Evolutionary conservation across 2,888 invertebrate species (phyloP).

Genomic region (Melanchra persicariae): DNA sequence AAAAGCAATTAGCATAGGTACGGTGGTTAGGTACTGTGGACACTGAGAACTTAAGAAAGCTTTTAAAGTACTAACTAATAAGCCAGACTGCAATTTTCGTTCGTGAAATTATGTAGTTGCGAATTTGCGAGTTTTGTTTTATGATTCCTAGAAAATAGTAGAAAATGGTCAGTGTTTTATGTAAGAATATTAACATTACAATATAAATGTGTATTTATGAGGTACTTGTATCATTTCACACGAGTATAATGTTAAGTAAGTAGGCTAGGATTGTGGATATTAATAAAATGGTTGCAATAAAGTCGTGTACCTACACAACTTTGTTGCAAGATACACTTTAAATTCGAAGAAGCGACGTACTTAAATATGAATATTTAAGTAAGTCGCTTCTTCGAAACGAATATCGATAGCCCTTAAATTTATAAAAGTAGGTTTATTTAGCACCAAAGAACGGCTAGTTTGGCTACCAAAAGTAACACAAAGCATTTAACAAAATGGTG

Average conservation of each 20-base stretch:
- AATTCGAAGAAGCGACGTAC: neutral
- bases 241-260: conserved; percentile 3
- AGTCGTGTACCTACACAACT: no score
- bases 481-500: no score
- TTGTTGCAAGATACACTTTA: no score
- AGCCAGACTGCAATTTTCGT: conserved; percentile 14
- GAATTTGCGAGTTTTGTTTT: conserved; percentile 28
- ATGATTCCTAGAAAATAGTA: conserved; percentile 29
- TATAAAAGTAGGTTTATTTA: neutral
- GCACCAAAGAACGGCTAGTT: neutral
- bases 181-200: conserved; percentile 31
- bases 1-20: conserved; percentile 79
- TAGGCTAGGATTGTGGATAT: conserved; percentile 1
- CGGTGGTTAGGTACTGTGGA: conserved; percentile 63
- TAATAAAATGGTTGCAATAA: conserved; percentile 36
- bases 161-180: conserved; percentile 22
- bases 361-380: no score
- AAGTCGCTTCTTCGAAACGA: no score
- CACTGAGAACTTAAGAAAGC: conserved; percentile 56
- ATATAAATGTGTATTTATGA: conserved; percentile 32
- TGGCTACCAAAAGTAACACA: neutral
- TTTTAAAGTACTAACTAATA: conserved; percentile 54
- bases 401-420: neutral
- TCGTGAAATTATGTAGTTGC: conserved; percentile 10
- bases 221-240: conserved; percentile 34